A percentile compares a stretch with the other conserved stretches of the same genome.
These are phyloP conservation scores for Seriola dumerili DNA, from an alignment of 2,113 vertebrate genomes.

Conservation along the genomic window DNA sequence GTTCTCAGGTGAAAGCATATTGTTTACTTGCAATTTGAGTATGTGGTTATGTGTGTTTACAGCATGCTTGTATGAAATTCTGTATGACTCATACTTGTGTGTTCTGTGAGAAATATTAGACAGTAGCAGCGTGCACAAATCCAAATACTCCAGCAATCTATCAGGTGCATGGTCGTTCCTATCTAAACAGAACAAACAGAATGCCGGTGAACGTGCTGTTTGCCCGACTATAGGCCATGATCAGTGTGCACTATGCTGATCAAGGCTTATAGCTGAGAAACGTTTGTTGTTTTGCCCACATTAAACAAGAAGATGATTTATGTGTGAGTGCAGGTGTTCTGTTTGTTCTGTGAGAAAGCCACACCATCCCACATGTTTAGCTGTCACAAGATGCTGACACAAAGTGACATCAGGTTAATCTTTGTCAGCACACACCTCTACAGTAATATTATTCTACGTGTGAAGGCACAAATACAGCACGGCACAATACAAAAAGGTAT, in stretches of 20 bases:
- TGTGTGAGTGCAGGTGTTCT: background rate
- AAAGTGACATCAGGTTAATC: conserved; percentile 9
- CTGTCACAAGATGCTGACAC: background rate
- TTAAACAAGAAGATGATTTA: too few relatives aligned
- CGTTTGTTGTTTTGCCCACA: too few relatives aligned
- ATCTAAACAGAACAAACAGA: too few relatives aligned
- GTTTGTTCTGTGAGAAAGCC: conserved; percentile 22
- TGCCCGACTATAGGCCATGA: too few relatives aligned
- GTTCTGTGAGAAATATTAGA: conserved; percentile 10
- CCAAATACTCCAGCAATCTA: too few relatives aligned
- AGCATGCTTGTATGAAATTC: background rate
- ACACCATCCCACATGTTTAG: conserved; percentile 1
- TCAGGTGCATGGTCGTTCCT: too few relatives aligned
- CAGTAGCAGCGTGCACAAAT: too few relatives aligned
- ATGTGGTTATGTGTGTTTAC: background rate
- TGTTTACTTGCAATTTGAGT: background rate
- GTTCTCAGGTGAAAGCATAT: background rate
- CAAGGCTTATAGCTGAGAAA: too few relatives aligned
- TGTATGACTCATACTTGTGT: background rate
- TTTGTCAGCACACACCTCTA: conserved; percentile 17
- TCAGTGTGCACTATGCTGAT: too few relatives aligned
- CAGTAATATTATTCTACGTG: background rate
- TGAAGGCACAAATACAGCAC: conserved; percentile 39
- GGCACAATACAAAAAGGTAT: conserved; percentile 41
- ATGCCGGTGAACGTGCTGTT: too few relatives aligned